Evolutionary conservation across 2,797 vertebrate genomes (phyloP).

Genomic region (Chlorospingus flavigularis): DNA sequence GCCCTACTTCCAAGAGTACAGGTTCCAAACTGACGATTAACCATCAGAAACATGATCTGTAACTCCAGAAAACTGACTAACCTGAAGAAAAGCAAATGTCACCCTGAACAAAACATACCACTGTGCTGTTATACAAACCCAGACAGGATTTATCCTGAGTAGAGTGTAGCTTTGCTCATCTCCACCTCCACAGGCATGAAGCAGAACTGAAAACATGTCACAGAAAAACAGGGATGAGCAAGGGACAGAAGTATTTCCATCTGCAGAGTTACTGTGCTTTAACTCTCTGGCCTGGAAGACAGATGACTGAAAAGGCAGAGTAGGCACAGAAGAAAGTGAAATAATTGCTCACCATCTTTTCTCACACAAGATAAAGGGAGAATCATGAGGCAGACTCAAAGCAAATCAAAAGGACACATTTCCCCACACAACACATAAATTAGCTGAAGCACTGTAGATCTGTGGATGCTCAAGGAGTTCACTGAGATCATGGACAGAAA

Average conservation of each 20-base stretch:
- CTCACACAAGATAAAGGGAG: background rate
- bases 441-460: background rate
- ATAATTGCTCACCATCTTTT: background rate
- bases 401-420: background rate
- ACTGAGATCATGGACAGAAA: background rate
- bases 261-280: background rate
- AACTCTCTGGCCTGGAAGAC: background rate
- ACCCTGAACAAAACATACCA: background rate
- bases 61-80: background rate
- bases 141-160: background rate
- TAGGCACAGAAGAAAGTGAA: background rate
- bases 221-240: background rate
- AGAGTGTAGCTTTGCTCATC: background rate
- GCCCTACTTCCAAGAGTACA: background rate
- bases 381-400: background rate
- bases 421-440: background rate
- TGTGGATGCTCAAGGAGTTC: background rate
- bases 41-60: accelerated
- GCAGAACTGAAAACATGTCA: background rate
- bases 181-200: accelerated
- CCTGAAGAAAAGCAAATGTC: background rate
- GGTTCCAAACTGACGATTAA: background rate
- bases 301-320: background rate
- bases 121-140: background rate
- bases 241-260: background rate